Evolutionary conservation across 1,140 invertebrate genomes (phyloP), one percentile per base, ranked within the genome.

Genomic region (Ctenoplectra terminalis): DNA sequence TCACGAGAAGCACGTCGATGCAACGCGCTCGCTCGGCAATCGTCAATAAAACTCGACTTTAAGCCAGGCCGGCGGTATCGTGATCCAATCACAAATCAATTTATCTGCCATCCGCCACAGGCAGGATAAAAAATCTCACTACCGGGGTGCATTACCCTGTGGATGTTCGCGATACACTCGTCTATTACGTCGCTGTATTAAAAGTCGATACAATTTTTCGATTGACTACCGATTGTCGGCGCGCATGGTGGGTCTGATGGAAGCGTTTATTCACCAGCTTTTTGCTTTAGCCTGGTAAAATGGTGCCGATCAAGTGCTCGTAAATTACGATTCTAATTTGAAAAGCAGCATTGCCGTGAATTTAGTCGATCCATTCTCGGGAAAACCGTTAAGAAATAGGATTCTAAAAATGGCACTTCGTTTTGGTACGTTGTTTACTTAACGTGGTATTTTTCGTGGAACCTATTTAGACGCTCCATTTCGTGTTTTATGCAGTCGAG

Each of bases 61-160:
- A 75, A 86, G 52, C 73, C 56, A 20, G 29, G 31, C 48, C 54
- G 46, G n/a, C 60, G 40, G 48, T 73, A 85, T 52, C 84, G 64
- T 66, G 85, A 86, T 86, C 82, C 75, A 84, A 87, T 86, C 87
- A 77, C 85, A 87, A 89, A 88, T 89, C 85, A 87, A 88, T 89
- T 89, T 89, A 89, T 79, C 85, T 73, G 80, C 79, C 87, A 86
- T 88, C 76, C 87, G 74, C 52, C 77, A 52, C 60, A 63, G 69
- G 43, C 48, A 78, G 61, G 79, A 81, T 82, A 86, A 88, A 88
- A 88, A 84, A 77, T 86, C 71, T 85, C 54, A 56, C 83, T 82
- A 86, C 72, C 71, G 83, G 84, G 78, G 85, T 84, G 74, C 78
- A 73, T 67, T 83, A 58, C 40, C 67, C 46, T 43, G 58, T 72